Base-by-base conservation (phyloP, 2,113 vertebrate genomes). In the Oostethus manadensis region DNA sequence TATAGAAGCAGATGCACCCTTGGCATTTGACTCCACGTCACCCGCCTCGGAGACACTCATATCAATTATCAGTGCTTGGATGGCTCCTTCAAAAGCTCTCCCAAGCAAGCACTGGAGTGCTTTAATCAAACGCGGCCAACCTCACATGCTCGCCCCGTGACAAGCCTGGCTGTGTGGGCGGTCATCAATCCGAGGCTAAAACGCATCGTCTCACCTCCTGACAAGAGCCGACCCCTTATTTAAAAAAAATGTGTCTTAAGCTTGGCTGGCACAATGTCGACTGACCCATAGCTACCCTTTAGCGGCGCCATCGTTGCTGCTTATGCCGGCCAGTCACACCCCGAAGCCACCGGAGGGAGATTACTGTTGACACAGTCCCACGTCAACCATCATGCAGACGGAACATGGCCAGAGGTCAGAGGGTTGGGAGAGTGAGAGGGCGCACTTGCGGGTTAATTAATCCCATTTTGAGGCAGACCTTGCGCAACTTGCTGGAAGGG, bases 1-100 rank as follows among this genome's bases (percentile, higher is more conserved):
- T 90, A 88, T 89, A 90, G 87, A 83, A 77, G 80, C 76, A 79
- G 40, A 78, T 84, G 80, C 84, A 87, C 85, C 87, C 83, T 80
- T 90, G 86, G 88, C 87, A 90, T 90, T 87, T 89, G 61, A 56
- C 61, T 11, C 43, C 66, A 56, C 18, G 59, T 26, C 51, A 13
- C 40, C 38, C 62, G 56, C 55, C 29, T 70, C 35, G 23, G 76
- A 65, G 58, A 81, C 13, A 20, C 11, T 11, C 38, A 62, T 44
- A 70, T 79, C 70, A 64, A 59, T 70, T 74, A 35, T 53, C 58
- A 58, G 20, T 57, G 69, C 73, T 76, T 62, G 65, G 68, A 77
- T 15, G 35, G 44, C 49, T 58, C 38, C 46, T 56, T 58, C 26
- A 21, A 53, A 66, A 60, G 21, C 40, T 56, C 47, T 43, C 33